Conservation (phyloP, 92 coral and sea anemone genomes). For the Parazoanthus darwini region DNA sequence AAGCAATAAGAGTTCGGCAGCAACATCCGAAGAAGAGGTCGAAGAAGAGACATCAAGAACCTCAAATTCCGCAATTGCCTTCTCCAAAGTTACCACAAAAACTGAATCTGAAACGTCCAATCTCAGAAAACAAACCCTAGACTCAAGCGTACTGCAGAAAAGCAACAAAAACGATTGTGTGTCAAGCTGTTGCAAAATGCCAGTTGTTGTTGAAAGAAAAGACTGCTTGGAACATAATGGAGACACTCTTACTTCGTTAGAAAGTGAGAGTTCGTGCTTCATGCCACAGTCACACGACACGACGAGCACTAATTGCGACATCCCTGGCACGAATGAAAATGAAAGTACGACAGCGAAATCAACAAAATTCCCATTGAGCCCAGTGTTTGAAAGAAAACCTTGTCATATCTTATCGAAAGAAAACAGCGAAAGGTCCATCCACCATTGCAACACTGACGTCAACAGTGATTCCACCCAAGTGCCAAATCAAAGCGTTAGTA, state of each 20-base stretch:
- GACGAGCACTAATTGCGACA: neutral
- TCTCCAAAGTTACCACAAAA: neutral
- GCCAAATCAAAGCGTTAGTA: neutral
- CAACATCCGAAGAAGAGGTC: neutral
- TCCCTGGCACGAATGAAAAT: neutral
- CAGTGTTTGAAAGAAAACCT: neutral
- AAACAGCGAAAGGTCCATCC: too few relatives aligned
- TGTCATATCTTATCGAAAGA: neutral
- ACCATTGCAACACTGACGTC: neutral
- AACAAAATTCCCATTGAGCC: neutral
- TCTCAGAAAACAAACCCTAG: neutral
- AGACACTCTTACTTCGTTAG: neutral
- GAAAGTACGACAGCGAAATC: neutral
- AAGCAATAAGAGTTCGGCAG: neutral
- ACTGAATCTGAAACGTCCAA: neutral
- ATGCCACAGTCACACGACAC: neutral
- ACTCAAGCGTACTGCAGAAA: neutral
- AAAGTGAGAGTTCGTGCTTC: neutral
- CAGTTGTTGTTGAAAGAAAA: neutral
- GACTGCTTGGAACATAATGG: neutral
- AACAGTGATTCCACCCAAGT: neutral
- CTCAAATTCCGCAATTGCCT: neutral
- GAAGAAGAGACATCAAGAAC: neutral
- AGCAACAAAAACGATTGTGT: neutral
- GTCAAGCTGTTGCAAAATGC: neutral